phyloP scores from a whole-genome alignment of 2,113 vertebrate genomes.

The Thinocorus orbignyianus region DNA sequence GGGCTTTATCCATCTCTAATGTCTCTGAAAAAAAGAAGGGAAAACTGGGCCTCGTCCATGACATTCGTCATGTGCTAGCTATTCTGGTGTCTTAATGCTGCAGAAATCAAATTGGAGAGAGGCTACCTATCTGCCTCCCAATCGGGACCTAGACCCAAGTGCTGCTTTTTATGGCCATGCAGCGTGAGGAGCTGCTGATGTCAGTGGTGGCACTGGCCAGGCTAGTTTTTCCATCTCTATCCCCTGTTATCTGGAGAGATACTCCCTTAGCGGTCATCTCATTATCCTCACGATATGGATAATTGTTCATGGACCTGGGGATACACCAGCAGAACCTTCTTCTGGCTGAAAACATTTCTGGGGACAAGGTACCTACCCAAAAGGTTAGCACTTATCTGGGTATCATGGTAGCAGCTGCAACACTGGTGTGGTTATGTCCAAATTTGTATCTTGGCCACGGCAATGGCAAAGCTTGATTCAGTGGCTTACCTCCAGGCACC shows the following conservation, averaged over 20 bases:
- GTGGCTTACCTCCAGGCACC: not conserved
- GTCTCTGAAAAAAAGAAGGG: conserved; percentile 52
- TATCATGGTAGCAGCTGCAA: not conserved
- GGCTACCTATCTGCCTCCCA: conserved; percentile 62
- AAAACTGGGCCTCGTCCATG: conserved; percentile 59
- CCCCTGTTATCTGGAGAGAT: not conserved
- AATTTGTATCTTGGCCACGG: not conserved
- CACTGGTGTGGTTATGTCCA: not conserved
- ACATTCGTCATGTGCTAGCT: conserved; percentile 62
- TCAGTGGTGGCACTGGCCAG: not conserved
- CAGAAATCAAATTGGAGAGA: conserved; percentile 57
- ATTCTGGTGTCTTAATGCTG: conserved; percentile 64
- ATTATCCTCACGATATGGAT: not conserved
- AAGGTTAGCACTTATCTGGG: not conserved
- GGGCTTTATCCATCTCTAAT: conserved; percentile 56
- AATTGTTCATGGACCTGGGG: not conserved
- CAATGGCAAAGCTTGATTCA: not conserved
- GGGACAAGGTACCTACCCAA: not conserved
- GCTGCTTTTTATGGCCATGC: conserved; percentile 67
- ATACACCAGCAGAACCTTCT: not conserved
- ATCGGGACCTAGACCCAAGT: conserved; percentile 42
- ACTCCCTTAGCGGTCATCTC: not conserved
- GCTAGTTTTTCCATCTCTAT: conserved; percentile 19
- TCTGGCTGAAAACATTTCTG: not conserved
- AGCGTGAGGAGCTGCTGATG: conserved; percentile 21